A percentile compares a stretch with the other conserved stretches of the same genome.
These are phyloP conservation scores for Clarias macrocephalus DNA, from an alignment of 2,113 vertebrate genomes.

Conservation along the genomic window DNA sequence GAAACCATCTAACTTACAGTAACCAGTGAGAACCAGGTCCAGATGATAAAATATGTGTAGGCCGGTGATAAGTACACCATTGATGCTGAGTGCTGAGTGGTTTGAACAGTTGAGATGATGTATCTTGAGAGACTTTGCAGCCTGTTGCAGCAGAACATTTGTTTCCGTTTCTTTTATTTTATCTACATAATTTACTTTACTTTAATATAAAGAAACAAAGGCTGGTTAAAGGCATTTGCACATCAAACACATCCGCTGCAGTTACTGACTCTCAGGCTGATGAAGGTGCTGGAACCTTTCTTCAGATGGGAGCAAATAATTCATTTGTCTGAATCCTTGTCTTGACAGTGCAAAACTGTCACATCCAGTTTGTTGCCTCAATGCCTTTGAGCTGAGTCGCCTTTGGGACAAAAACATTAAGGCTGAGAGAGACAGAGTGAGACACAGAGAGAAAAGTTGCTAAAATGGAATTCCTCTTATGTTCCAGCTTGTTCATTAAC, in stretches of 20 bases:
- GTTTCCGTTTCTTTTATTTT: no score
- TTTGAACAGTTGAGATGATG: no score
- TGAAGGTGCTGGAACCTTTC: background rate
- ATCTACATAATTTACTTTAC: background rate
- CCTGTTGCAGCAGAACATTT: no score
- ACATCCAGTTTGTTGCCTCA: background rate
- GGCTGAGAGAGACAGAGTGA: background rate
- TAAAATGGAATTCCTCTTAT: slow-evolving; percentile 30
- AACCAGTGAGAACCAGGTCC: no score
- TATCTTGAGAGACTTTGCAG: no score
- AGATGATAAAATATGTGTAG: no score
- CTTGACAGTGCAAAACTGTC: background rate
- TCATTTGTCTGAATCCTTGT: background rate
- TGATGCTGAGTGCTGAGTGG: no score
- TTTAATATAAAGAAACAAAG: background rate
- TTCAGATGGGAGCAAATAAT: background rate
- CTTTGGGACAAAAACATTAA: background rate
- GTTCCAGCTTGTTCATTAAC: slow-evolving; percentile 44
- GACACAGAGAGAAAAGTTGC: background rate
- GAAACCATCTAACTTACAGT: no score
- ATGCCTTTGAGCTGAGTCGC: background rate
- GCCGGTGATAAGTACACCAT: no score
- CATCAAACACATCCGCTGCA: background rate
- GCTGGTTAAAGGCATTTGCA: no score
- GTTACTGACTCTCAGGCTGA: background rate